Evolutionary conservation across 2,888 invertebrate genomes (phyloP).

Genomic region (Euzetes globulus): DNA sequence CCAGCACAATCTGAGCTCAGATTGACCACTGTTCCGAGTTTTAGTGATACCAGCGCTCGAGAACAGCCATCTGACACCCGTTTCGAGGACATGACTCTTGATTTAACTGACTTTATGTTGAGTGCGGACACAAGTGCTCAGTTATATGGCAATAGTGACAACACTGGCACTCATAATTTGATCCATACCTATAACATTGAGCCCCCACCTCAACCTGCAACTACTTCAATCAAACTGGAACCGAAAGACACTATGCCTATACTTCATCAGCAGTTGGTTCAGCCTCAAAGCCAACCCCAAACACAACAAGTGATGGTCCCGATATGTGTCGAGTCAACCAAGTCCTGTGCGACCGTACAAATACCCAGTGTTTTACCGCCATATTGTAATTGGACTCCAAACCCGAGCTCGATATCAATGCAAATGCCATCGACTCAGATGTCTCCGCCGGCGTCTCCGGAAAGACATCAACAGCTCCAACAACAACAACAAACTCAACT

Average conservation of each 20-base stretch:
- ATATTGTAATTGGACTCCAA: constrained; percentile 13
- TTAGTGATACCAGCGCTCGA: neutral
- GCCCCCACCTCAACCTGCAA: neutral
- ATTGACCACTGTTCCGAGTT: neutral
- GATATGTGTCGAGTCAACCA: constrained; percentile 5
- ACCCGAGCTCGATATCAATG: neutral
- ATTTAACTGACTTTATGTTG: constrained; percentile 15
- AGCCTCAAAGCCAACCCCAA: neutral
- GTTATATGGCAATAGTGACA: neutral
- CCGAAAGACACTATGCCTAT: constrained; percentile 31
- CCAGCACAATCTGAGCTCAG: too few relatives aligned
- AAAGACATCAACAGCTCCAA: constrained; percentile 32
- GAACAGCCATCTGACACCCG: neutral
- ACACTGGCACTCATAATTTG: neutral
- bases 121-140: neutral
- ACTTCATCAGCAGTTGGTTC: constrained; percentile 27
- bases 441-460: constrained; percentile 42
- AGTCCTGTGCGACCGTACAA: neutral
- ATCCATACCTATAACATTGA: neutral
- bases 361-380: constrained; percentile 19
- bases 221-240: constrained; percentile 7
- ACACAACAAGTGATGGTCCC: constrained; percentile 1
- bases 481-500: constrained; percentile 24
- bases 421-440: constrained; percentile 38
- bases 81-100: constrained; percentile 9